phyloP scores from a whole-genome alignment of 2,113 vertebrate species.

The Monopterus albus region DNA sequence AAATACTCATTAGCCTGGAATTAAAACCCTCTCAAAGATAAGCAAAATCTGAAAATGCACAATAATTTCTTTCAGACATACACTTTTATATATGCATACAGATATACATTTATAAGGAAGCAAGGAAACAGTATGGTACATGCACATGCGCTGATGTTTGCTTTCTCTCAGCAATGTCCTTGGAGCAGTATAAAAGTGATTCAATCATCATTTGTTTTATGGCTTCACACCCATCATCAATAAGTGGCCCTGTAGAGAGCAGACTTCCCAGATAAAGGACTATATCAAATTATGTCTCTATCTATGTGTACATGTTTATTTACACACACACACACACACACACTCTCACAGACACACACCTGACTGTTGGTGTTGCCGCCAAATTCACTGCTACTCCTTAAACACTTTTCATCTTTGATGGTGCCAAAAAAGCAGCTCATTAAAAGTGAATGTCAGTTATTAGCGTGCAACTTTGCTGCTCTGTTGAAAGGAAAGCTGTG shows the following conservation, averaged over 20 bases:
- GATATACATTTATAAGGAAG: background rate
- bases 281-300: conserved; percentile 24
- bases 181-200: conserved; percentile 45
- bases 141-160: conserved; percentile 7
- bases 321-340: background rate
- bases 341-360: background rate
- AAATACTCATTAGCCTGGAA: conserved; percentile 75
- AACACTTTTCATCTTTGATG: conserved; percentile 14
- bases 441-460: conserved; percentile 28
- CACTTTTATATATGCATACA: background rate
- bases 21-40: conserved; percentile 70
- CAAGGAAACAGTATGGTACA: background rate
- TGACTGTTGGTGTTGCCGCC: background rate
- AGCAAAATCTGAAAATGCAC: conserved; percentile 44
- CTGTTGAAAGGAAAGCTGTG: conserved; percentile 21
- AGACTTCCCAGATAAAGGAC: conserved; percentile 7
- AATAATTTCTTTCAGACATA: background rate
- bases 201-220: conserved; percentile 45
- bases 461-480: background rate
- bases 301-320: background rate
- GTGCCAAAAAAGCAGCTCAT: background rate
- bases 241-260: conserved; percentile 28
- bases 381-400: conserved; percentile 1
- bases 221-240: conserved; percentile 28
- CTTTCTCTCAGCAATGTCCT: conserved; percentile 30